Base-by-base conservation (phyloP, 2,113 vertebrate species). In the Strix uralensis region DNA sequence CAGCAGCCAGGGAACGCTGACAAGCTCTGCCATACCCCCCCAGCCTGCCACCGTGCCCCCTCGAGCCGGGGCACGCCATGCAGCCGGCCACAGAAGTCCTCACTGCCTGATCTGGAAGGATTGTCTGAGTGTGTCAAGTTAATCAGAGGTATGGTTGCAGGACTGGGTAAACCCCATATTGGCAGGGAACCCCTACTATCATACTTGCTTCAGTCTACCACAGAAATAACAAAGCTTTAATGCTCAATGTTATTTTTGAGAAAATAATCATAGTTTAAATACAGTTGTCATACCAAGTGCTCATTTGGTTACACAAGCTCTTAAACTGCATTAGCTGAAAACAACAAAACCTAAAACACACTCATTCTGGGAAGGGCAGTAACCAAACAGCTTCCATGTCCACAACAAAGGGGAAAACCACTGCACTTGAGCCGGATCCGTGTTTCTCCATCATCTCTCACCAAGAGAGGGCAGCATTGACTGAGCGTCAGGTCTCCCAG, bases 391-490 rank as follows among this genome's bases (percentile, higher is more conserved):
- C 86, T 90, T 77, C 62, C n/a, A 21, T 1, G 1, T 19, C 65
- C 46, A 42, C 47, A 78, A 54, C 67, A 78, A 75, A 57, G 22
- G 5, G 5, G 29, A 40, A 46, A 20, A 61, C 38, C 5, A 3
- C 14, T 9, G 38, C 18, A 8, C 27, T 69, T 54, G 73, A 40
- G 15, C 29, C 4, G 36, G 15, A 26, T 32, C 15, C 51, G 34
- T 70, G 82, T 57, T 90, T 67, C 52, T 66, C 10, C 57, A 63
- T 19, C 52, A 8, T 8, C 19, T 95, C 54, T 80, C 71, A 38
- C 94, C 96, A 65, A 87, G 47, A 97, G 96, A 95, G 93, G 93
- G 89, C 96, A 90, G 92, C 94, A 93, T 29, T 82, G 95, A 84
- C 90, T 29, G 1, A 80, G 57, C 36, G 51, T 40, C 49, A 25